These are phyloP conservation scores for Quadroppia sp. DNA, from an alignment of 2,888 invertebrate species.

Conservation along the genomic window DNA sequence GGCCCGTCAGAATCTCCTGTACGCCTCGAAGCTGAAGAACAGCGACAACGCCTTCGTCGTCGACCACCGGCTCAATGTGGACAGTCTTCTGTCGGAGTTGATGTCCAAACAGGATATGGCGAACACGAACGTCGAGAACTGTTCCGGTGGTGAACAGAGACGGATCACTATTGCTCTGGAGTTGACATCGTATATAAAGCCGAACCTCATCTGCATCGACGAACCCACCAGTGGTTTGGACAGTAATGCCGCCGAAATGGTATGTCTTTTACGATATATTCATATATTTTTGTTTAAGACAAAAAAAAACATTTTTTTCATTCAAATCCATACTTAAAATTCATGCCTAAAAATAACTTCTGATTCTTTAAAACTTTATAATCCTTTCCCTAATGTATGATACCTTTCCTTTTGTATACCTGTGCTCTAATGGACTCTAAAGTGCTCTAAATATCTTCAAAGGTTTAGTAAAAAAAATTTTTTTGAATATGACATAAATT, in stretches of 20 bases:
- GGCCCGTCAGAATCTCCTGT: constrained; percentile 17
- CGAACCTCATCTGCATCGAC: constrained; percentile 26
- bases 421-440: no score
- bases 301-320: no score
- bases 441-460: no score
- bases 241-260: constrained; percentile 34
- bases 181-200: constrained; percentile 14
- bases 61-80: constrained; percentile 19
- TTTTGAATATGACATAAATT: no score
- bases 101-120: constrained; percentile 21
- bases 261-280: no score
- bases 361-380: no score
- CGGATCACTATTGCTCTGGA: constrained; percentile 10
- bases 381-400: no score
- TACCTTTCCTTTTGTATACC: no score
- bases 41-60: constrained; percentile 27
- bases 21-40: constrained; percentile 26
- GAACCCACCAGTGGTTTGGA: constrained; percentile 30
- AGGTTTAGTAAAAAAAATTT: no score
- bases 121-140: constrained; percentile 1
- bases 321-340: no score
- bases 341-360: no score
- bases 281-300: no score
- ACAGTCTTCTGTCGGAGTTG: constrained; percentile 6
- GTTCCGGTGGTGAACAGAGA: constrained; percentile 33